These are phyloP conservation scores for Lycocerus yunnanus DNA, from an alignment of 2,888 invertebrate species.

Conservation along the genomic window DNA sequence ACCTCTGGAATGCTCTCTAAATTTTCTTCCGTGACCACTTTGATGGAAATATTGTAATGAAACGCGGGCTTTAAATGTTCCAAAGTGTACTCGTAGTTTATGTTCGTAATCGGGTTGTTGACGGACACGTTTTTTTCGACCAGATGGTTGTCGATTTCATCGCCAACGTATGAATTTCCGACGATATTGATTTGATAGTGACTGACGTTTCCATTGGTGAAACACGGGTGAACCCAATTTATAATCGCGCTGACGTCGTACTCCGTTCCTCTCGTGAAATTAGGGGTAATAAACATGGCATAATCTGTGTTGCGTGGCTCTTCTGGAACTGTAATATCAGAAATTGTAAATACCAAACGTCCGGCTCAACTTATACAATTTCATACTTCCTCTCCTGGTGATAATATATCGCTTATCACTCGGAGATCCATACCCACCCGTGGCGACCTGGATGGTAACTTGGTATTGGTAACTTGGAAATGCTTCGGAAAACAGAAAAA, in stretches of 20 bases:
- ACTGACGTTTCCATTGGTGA: slow-evolving; percentile 38
- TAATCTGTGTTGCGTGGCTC: slow-evolving; percentile 27
- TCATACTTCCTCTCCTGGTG: slow-evolving; percentile 6
- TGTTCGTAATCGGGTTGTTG: slow-evolving; percentile 1
- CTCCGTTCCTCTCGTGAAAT: background rate
- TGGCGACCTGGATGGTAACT: background rate
- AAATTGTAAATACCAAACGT: slow-evolving; percentile 6
- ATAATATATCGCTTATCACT: background rate
- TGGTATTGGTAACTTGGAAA: background rate
- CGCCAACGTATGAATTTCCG: background rate
- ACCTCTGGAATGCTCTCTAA: slow-evolving; percentile 3
- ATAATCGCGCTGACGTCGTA: slow-evolving; percentile 26
- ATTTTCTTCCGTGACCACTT: background rate
- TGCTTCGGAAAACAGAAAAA: background rate
- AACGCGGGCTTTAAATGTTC: slow-evolving; percentile 19
- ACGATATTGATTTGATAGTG: slow-evolving; percentile 22
- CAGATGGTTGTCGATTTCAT: background rate
- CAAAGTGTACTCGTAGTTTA: slow-evolving; percentile 12
- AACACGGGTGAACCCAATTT: slow-evolving; percentile 39
- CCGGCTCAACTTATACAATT: slow-evolving; percentile 12
- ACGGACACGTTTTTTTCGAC: background rate
- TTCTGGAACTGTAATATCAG: slow-evolving; percentile 31
- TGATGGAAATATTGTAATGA: slow-evolving; percentile 17
- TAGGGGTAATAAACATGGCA: background rate
- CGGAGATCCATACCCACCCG: background rate